Percentiles rank a stretch among this genome's conserved stretches.
These are phyloP conservation scores for Sternarchorhynchus goeldii DNA, from an alignment of 2,797 vertebrate genomes.

Conservation along the genomic window DNA sequence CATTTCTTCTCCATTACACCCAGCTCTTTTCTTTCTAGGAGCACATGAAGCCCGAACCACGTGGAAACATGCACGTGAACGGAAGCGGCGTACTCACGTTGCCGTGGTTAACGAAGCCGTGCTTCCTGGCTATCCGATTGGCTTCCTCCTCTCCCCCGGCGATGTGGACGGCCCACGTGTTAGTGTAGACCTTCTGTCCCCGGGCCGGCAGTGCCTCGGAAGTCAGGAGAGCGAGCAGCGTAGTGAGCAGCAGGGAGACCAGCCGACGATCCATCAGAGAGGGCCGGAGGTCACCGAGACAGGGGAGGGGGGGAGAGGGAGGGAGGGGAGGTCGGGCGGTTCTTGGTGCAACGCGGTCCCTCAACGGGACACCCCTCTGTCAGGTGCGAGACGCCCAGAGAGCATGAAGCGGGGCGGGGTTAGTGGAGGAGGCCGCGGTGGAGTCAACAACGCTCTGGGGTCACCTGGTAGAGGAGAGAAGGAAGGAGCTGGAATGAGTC, in stretches of 20 bases:
- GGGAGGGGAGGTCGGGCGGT: too few relatives aligned
- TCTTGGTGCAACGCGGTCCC: slow-evolving; percentile 66
- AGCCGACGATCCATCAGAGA: slow-evolving; percentile 83
- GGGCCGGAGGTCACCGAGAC: slow-evolving; percentile 64
- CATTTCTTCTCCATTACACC: background rate
- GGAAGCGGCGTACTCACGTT: slow-evolving; percentile 76
- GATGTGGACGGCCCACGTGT: slow-evolving; percentile 94
- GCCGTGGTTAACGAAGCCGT: slow-evolving; percentile 90
- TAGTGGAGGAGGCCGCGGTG: slow-evolving; percentile 57
- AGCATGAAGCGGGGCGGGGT: slow-evolving; percentile 65
- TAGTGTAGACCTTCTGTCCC: slow-evolving; percentile 85
- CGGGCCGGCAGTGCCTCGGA: slow-evolving; percentile 71
- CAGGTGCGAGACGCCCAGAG: slow-evolving; percentile 58
- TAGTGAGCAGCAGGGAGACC: slow-evolving; percentile 76
- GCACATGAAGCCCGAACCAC: background rate
- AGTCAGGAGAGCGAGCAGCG: slow-evolving; percentile 76
- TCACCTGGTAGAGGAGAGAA: slow-evolving; percentile 61
- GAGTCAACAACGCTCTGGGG: slow-evolving; percentile 57
- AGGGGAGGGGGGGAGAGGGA: slow-evolving; percentile 47
- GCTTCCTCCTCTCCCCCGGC: slow-evolving; percentile 82
- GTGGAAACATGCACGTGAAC: background rate
- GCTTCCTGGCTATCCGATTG: slow-evolving; percentile 81
- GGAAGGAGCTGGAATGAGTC: slow-evolving; percentile 38
- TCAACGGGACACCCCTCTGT: slow-evolving; percentile 63
- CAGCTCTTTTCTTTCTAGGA: background rate